Evolutionary conservation across 2,113 vertebrate genomes (phyloP).

Genomic region (Brienomyrus brachyistius): DNA sequence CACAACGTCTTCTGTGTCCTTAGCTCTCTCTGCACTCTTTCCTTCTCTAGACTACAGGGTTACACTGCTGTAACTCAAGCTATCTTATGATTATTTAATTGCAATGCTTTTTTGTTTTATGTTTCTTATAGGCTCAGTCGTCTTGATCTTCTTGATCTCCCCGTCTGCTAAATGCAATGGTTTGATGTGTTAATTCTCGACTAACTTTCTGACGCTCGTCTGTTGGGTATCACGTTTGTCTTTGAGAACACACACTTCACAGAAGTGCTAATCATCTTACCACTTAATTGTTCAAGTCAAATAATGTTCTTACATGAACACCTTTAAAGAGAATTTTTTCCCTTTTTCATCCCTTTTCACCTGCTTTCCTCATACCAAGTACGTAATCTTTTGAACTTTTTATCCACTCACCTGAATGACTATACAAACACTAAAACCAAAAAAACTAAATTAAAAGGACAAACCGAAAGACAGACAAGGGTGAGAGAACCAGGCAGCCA

Average conservation of each 20-base stretch:
- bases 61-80: slow-evolving; percentile 58
- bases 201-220: neutral
- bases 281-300: neutral
- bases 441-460: neutral
- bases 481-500: neutral
- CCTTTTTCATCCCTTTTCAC: neutral
- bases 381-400: neutral
- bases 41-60: slow-evolving; percentile 51
- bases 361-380: neutral
- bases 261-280: neutral
- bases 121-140: neutral
- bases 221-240: neutral
- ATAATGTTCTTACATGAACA: neutral
- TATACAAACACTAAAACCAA: neutral
- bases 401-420: neutral
- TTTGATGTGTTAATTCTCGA: neutral
- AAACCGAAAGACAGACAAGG: neutral
- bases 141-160: neutral
- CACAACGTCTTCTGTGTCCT: neutral
- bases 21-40: slow-evolving; percentile 16
- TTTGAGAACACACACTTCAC: neutral
- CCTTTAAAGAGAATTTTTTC: neutral
- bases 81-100: slow-evolving; percentile 55
- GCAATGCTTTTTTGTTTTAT: slow-evolving; percentile 21
- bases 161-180: neutral